A percentile compares a stretch with the other conserved stretches of the same genome.
These are phyloP conservation scores for Pangasius larnaudii DNA, from an alignment of 2,797 vertebrate genomes.

Conservation along the genomic window DNA sequence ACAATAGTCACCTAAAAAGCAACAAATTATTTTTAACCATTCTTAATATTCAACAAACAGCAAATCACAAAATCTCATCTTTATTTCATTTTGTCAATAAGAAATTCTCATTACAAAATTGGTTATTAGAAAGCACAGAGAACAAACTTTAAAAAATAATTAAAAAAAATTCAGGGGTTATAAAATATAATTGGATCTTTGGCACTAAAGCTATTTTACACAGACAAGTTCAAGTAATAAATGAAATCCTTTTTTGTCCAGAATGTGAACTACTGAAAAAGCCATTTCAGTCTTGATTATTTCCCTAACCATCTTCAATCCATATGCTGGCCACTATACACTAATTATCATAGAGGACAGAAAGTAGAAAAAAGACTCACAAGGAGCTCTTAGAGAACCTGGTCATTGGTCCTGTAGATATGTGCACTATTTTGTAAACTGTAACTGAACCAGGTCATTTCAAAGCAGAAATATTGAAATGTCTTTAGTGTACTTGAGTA, in stretches of 20 bases:
- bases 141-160: conserved; percentile 50
- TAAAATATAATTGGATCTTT: conserved; percentile 51
- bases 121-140: conserved; percentile 64
- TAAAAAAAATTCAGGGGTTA: conserved; percentile 49
- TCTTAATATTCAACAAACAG: not conserved
- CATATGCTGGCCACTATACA: not conserved
- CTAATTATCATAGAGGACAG: not conserved
- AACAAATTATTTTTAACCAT: not conserved
- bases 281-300: not conserved
- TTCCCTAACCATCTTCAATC: not conserved
- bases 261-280: not conserved
- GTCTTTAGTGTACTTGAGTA: not conserved
- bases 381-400: not conserved
- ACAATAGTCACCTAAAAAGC: not conserved
- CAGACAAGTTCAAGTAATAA: conserved; percentile 8
- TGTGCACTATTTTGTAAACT: not conserved
- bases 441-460: not conserved
- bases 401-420: not conserved
- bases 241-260: not conserved
- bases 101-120: conserved; percentile 66
- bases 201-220: conserved; percentile 35
- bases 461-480: not conserved
- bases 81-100: conserved; percentile 67
- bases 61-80: conserved; percentile 55
- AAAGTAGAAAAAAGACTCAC: not conserved